A percentile compares a stretch with the other conserved stretches of the same genome.
These are phyloP conservation scores for Ginglymostoma cirratum DNA, from an alignment of 2,113 vertebrate species.

Conservation along the genomic window DNA sequence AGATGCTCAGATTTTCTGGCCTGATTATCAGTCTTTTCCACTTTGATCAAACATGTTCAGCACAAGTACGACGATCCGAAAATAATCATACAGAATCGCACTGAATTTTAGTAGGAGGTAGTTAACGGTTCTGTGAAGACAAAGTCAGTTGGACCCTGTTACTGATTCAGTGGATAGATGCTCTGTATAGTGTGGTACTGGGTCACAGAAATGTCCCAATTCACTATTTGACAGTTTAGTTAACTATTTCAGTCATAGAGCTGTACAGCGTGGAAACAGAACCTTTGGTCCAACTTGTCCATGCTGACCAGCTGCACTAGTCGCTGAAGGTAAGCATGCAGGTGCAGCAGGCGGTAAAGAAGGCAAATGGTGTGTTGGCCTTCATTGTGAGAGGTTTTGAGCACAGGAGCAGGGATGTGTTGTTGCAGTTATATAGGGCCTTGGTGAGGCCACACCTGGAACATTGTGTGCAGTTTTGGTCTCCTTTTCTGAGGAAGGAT, in stretches of 20 bases:
- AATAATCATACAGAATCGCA: not conserved
- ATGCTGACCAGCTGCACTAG: too few species aligned
- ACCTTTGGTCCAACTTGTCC: too few species aligned
- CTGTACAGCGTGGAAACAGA: too few species aligned
- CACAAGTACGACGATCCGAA: not conserved
- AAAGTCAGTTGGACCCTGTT: not conserved
- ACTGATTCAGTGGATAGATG: not conserved
- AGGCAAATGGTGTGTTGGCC: too few species aligned
- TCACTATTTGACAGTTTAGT: not conserved
- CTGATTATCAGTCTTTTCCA: not conserved
- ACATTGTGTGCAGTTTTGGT: too few species aligned
- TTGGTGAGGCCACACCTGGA: too few species aligned
- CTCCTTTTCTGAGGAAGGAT: too few species aligned
- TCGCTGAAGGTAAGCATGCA: too few species aligned
- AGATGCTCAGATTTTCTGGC: not conserved
- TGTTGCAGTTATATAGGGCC: too few species aligned
- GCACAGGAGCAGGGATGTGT: too few species aligned
- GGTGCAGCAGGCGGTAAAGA: too few species aligned
- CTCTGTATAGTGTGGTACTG: not conserved
- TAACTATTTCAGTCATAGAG: not conserved
- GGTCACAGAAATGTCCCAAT: not conserved
- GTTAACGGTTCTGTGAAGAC: not conserved
- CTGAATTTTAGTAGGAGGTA: not conserved
- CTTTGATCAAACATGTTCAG: not conserved
- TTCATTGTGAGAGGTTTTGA: too few species aligned